Conservation (phyloP, 2,113 vertebrate genomes). For the Meles meles region DNA sequence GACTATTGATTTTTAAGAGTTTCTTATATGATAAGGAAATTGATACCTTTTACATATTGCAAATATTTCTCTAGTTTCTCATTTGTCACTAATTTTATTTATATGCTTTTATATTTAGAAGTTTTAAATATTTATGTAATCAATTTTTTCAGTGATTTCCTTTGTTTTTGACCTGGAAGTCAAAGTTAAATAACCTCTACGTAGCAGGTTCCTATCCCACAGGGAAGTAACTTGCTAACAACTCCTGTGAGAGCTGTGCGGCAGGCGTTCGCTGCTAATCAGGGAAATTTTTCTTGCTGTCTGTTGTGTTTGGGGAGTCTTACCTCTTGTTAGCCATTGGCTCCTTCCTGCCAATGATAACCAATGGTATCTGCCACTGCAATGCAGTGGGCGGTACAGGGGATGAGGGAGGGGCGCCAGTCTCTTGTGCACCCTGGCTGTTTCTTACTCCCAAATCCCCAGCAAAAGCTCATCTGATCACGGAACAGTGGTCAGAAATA, state of each 20-base stretch:
- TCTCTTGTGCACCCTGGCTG: not conserved
- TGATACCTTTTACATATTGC: not conserved
- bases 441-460: not conserved
- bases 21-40: not conserved
- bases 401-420: not conserved
- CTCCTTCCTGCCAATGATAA: not conserved
- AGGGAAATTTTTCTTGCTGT: not conserved
- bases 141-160: not conserved
- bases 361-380: no score
- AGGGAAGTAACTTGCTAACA: not conserved
- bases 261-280: no score
- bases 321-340: not conserved
- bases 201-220: not conserved
- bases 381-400: not conserved
- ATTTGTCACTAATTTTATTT: conserved; percentile 21
- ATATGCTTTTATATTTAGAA: not conserved
- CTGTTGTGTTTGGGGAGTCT: not conserved
- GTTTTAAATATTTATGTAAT: not conserved
- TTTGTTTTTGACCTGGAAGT: conserved; percentile 12
- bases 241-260: not conserved
- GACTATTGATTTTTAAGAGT: not conserved
- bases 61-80: conserved; percentile 1
- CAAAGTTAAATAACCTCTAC: not conserved
- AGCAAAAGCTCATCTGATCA: not conserved
- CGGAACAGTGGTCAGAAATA: not conserved